Evolutionary conservation across 2,113 vertebrate species (phyloP).

Genomic region (Fregata magnificens): DNA sequence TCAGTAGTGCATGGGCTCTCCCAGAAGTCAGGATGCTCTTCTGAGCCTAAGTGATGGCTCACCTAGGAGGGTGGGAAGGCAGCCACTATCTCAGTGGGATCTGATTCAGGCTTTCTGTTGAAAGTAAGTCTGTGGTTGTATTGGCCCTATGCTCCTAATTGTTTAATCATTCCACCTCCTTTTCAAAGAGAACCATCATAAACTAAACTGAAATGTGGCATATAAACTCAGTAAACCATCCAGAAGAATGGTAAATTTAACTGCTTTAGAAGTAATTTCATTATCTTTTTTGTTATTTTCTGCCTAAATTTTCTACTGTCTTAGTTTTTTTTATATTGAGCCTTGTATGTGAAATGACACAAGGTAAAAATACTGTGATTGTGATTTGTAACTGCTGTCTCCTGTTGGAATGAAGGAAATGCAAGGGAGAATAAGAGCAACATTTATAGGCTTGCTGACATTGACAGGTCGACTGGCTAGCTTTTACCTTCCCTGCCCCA

Average conservation of each 20-base stretch:
- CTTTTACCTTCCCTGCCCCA: not conserved
- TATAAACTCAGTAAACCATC: not conserved
- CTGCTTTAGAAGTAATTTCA: not conserved
- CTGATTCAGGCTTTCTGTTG: not conserved
- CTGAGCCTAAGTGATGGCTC: not conserved
- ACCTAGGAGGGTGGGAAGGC: fast-evolving
- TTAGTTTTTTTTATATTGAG: not conserved
- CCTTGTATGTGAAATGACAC: not conserved
- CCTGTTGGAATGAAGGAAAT: not conserved
- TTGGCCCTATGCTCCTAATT: fast-evolving
- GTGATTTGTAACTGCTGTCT: not conserved
- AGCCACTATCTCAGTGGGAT: not conserved
- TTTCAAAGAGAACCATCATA: not conserved
- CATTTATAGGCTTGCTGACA: not conserved
- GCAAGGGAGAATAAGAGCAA: not conserved
- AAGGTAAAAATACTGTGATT: not conserved
- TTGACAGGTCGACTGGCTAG: fast-evolving
- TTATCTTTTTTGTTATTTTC: not conserved
- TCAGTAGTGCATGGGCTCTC: not conserved
- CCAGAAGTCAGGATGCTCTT: not conserved
- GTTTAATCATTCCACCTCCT: not conserved
- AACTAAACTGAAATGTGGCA: not conserved
- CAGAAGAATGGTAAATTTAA: not conserved
- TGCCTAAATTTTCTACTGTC: not conserved
- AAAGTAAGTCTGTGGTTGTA: not conserved